A percentile compares a stretch with the other conserved stretches of the same genome.
These are phyloP conservation scores for Trachelus tabidus DNA, from an alignment of 2,888 invertebrate genomes.

Conservation along the genomic window DNA sequence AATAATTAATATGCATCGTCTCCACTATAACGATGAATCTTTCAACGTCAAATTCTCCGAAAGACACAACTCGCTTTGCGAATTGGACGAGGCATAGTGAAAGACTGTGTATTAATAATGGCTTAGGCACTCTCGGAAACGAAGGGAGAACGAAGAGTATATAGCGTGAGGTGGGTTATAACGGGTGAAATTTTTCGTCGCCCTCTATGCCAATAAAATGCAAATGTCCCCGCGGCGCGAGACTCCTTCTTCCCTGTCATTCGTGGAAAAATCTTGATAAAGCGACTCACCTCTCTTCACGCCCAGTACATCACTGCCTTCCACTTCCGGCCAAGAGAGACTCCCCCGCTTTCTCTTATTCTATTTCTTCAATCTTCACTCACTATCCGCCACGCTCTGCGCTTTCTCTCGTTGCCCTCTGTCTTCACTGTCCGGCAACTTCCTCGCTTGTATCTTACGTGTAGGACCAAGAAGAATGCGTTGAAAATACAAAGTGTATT, in stretches of 20 bases:
- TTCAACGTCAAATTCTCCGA: neutral
- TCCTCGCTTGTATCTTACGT: neutral
- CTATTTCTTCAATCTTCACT: neutral
- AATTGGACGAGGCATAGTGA: neutral
- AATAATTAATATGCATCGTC: neutral
- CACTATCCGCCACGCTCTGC: neutral
- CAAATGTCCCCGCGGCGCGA: neutral
- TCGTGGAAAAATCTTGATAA: neutral
- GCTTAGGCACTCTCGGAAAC: neutral
- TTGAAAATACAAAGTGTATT: neutral
- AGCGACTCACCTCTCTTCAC: conserved; percentile 1
- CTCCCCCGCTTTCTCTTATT: neutral
- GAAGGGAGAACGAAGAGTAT: neutral
- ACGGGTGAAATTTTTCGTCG: neutral
- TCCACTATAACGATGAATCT: neutral
- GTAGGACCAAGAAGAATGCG: neutral
- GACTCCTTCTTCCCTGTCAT: neutral
- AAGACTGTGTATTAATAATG: neutral
- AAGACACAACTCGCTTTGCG: neutral
- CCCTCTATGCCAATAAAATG: conserved; percentile 3
- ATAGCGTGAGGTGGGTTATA: neutral
- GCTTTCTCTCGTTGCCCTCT: neutral
- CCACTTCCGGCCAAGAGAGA: neutral
- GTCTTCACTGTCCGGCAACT: neutral
- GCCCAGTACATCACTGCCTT: neutral